A percentile compares a stretch with the other conserved stretches of the same genome.
These are phyloP conservation scores for Spilarctia lutea DNA, from an alignment of 2,888 invertebrate genomes.

Conservation along the genomic window DNA sequence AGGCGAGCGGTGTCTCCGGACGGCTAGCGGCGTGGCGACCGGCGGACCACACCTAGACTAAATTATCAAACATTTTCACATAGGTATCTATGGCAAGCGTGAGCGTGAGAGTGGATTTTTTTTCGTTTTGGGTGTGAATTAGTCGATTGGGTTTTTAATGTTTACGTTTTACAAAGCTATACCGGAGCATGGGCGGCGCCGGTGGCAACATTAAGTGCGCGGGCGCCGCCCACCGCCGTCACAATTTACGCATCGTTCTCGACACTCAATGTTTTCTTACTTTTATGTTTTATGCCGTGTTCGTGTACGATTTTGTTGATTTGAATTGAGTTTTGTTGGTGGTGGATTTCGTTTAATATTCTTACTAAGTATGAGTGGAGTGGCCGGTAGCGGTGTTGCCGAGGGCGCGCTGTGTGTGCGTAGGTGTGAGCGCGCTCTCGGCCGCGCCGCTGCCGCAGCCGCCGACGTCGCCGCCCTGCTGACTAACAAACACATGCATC, in stretches of 20 bases:
- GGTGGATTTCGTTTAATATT: conserved; percentile 87
- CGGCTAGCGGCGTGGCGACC: conserved; percentile 80
- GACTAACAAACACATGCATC: conserved; percentile 46
- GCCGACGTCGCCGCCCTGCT: conserved; percentile 55
- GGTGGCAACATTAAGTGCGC: conserved; percentile 60
- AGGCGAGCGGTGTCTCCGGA: conserved; percentile 82
- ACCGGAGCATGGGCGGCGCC: conserved; percentile 82
- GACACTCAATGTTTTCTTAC: conserved; percentile 85
- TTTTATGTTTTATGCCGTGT: conserved; percentile 85
- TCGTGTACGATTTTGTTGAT: conserved; percentile 86
- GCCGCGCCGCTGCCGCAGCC: conserved; percentile 54
- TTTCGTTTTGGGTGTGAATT: conserved; percentile 87
- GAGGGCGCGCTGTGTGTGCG: conserved; percentile 77
- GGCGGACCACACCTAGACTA: conserved; percentile 85
- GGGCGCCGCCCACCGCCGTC: conserved; percentile 81
- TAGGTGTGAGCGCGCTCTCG: conserved; percentile 74
- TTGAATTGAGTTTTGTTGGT: conserved; percentile 86
- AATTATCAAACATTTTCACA: conserved; percentile 85
- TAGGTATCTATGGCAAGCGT: conserved; percentile 87
- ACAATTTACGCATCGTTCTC: conserved; percentile 82
- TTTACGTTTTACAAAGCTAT: conserved; percentile 85
- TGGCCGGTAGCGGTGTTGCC: conserved; percentile 49
- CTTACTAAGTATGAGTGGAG: conserved; percentile 68
- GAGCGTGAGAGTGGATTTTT: conserved; percentile 87
- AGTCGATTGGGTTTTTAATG: conserved; percentile 87